Base-by-base conservation (phyloP, 2,797 vertebrate species). In the Helicolenus hilgendorfi region DNA sequence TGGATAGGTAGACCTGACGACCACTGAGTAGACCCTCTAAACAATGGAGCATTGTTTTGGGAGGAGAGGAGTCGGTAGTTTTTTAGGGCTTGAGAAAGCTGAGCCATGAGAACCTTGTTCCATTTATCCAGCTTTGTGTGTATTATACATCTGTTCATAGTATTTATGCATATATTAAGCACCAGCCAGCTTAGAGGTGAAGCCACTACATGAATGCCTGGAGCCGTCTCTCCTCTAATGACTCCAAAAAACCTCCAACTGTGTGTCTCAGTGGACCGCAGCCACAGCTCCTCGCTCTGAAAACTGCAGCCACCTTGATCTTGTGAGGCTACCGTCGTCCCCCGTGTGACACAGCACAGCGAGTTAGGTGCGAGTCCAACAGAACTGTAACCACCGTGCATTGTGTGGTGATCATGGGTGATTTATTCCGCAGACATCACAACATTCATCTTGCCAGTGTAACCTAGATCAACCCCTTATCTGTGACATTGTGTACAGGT, bases 41-140 rank as follows among this genome's bases (percentile, higher is more conserved):
- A 96, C 87, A 96, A 95, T 94, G 67, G 90, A 86, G 92, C 77
- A 96, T 95, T 96, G 94, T 96, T 92, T 94, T 78, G 35, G 77
- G 72, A 65, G 76, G 41, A 90, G 24, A 89, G 58, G 33, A 77
- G 75, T 85, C 36, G 0, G 56, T 85, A 49, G 62, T 60, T 72
- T 67, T 77, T 81, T 72, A 26, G 31, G 26, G 35, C n/a, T 22
- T 75, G 33, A 64, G 78, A 80, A 91, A 86, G 89, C 90, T 91
- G 84, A 88, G 82, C 69, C 31, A 81, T 82, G 70, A 89, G 63
- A 94, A 81, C 27, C 69, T 5, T 76, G 55, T 67, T 80, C 72
- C 56, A 74, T 90, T 89, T 69, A 76, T 71, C 53, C 70, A 59
- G 53, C 78, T 88, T 76, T 80, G 26, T 73, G 56, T 72, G 67